Base-by-base conservation (phyloP, 1,140 invertebrate genomes). In the Pectinophora gossypiella region DNA sequence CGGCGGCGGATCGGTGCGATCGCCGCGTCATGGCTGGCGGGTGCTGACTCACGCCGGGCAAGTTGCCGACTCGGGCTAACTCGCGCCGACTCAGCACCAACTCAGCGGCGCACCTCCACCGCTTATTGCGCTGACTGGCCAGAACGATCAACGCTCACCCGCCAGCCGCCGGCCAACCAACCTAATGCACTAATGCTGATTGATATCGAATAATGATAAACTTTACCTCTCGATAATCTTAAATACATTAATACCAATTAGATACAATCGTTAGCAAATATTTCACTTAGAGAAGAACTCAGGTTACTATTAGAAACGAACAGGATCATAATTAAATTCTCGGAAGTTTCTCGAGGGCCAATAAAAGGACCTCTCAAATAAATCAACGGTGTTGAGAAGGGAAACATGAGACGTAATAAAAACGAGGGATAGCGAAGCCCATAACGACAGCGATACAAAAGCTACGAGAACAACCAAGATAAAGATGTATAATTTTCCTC, bases 61-160 rank as follows among this genome's bases (percentile, higher is more conserved):
- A 35, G 42, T 19, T 51, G 55, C 38, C 43, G 54, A 62, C 48
- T 66, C 61, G 46, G 70, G 64, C 72, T 70, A 68, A 77, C 46
- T 78, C 72, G 73, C 59, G 64, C 62, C 56, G 66, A 40, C 13
- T 40, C 36, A 40, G 68, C 64, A 52, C 60, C 65, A 49, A 60
- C 67, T 63, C 65, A 76, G 74, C 68, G 56, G 54, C 72, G 60
- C 66, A 75, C 68, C 74, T 74, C 64, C 53, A 60, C 52, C 65
- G 64, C 61, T 76, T 71, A 75, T 72, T 76, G 61, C 54, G 69
- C 72, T 81, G 81, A 82, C 72, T 67, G 52, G 63, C 57, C 65
- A 51, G 50, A 79, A 79, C 57, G 50, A 58, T n/a, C 51, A n/a
- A 51, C 64, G 61, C 47, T 71, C 62, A 56, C n/a, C n/a, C n/a